These are phyloP conservation scores for Acheta domesticus DNA, from an alignment of 2,888 invertebrate genomes.

Conservation along the genomic window DNA sequence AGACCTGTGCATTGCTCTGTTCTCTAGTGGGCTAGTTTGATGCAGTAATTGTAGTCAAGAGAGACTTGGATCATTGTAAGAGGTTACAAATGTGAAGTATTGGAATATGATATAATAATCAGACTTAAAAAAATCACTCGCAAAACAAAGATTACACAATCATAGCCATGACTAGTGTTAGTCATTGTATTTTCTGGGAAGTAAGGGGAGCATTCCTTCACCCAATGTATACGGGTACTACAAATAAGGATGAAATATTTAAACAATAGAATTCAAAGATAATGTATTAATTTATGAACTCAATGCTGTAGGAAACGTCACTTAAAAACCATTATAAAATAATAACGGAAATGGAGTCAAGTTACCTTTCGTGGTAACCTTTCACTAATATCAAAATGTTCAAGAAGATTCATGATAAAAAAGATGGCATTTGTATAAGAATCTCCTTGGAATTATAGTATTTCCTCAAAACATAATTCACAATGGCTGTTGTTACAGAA, in stretches of 20 bases:
- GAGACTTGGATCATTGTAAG: no score
- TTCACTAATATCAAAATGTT: not conserved
- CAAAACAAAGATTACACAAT: slow-evolving; percentile 5
- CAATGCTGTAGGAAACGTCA: not conserved
- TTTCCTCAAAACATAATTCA: not conserved
- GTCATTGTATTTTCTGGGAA: not conserved
- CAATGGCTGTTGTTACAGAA: not conserved
- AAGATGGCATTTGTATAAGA: not conserved
- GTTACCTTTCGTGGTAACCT: not conserved
- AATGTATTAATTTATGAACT: not conserved
- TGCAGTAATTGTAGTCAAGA: no score
- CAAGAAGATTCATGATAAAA: not conserved
- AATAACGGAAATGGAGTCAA: not conserved
- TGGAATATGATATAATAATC: not conserved
- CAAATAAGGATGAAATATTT: not conserved
- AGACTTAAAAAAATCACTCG: not conserved
- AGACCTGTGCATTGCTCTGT: no score
- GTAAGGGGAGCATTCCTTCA: not conserved
- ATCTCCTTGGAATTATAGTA: not conserved
- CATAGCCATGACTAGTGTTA: not conserved
- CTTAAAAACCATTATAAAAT: not conserved
- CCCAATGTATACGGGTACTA: not conserved
- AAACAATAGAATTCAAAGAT: not conserved
- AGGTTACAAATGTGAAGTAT: no score
- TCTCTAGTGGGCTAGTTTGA: no score